Conservation (phyloP, 2,888 invertebrate species). For the Pantelozetes paolii region DNA sequence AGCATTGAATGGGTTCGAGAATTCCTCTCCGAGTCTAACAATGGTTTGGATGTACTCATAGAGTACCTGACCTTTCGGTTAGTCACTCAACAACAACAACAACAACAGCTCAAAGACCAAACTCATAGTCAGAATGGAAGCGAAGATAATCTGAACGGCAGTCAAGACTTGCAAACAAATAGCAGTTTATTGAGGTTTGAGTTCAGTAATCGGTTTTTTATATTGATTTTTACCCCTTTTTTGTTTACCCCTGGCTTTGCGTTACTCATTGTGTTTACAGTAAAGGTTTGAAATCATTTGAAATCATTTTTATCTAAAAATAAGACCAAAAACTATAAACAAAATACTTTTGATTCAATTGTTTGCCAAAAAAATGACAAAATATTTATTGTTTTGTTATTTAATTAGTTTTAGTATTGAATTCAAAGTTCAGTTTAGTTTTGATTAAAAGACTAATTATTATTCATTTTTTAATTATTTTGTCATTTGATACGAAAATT, state of each 20-base stretch:
- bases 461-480: too few species aligned
- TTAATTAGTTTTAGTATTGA: too few species aligned
- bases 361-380: too few species aligned
- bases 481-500: constrained; percentile 6
- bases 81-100: constrained; percentile 51
- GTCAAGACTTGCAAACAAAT: constrained; percentile 30
- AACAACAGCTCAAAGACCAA: constrained; percentile 36
- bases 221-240: not conserved
- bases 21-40: constrained; percentile 92
- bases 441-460: too few species aligned
- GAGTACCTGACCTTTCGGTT: constrained; percentile 93
- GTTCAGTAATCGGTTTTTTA: not conserved
- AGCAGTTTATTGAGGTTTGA: constrained; percentile 9
- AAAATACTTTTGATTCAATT: too few species aligned
- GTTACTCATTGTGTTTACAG: not conserved
- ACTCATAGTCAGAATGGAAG: constrained; percentile 5
- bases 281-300: not conserved
- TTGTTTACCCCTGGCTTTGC: not conserved
- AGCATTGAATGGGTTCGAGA: constrained; percentile 99
- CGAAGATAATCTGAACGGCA: constrained; percentile 31
- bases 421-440: too few species aligned
- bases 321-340: too few species aligned
- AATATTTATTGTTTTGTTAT: constrained; percentile 1
- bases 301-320: too few species aligned
- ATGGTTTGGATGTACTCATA: constrained; percentile 91